Evolutionary conservation across 2,888 invertebrate species (phyloP), one percentile per base, ranked within the genome.

Genomic region (Cinara cedri): DNA sequence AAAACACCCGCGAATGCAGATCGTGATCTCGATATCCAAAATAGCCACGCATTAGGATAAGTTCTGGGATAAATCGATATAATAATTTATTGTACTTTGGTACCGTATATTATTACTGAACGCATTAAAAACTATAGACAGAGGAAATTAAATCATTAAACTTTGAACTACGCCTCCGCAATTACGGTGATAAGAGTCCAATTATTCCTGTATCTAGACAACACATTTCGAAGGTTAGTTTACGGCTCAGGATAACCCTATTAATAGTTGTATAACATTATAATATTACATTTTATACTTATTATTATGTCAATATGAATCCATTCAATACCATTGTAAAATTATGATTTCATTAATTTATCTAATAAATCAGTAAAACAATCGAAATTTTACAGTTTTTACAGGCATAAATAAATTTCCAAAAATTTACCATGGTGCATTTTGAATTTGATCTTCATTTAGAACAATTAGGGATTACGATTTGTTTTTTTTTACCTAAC

Each of bases 131-230:
- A 44, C 13, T 9, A 57, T 26, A 66, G 34, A 71, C 51, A 55
- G 34, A 34, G 34, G 34, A 34, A 34, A 34, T 78, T 68, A 78
- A 34, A 57, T 57, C 55, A 70, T 78, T 70, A 78, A 57, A 68
- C 49, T 70, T 70, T 70, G 46, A 68, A 68, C 68, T 60, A 78
- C 68, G 68, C 78, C 70, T 78, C 68, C 68, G 16, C 78, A 78
- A 70, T 78, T 60, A 49, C 14, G 19, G 34, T 26, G 78, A 78
- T 78, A 55, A 63, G n/a, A 74, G 46, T 66, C 46, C 46, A 57
- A 76, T 57, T 57, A 75, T 46, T 46, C 9, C 24, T 21, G 24
- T 72, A 13, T 46, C 46, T 26, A 26, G 19, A 44, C 4, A 21
- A 62, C 13, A 49, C 13, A 26, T 49, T 34, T 60, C 13, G 34